Conservation (phyloP, 2,888 invertebrate species). For the Tenodera sinensis region DNA sequence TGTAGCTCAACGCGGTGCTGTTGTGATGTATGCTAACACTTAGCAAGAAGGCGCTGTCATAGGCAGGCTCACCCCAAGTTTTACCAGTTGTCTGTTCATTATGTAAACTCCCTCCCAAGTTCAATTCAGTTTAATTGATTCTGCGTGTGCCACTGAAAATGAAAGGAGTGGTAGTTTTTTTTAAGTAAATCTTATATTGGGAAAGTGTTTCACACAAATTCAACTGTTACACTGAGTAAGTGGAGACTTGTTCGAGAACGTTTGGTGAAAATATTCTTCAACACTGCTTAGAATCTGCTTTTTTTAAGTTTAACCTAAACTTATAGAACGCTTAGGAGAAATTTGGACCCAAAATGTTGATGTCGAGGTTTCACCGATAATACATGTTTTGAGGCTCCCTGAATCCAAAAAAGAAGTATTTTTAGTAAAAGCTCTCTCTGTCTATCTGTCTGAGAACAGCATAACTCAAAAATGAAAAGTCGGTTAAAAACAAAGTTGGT, state of each 20-base stretch:
- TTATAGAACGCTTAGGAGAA: no score
- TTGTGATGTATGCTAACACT: neutral
- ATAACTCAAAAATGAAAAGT: no score
- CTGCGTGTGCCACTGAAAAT: neutral
- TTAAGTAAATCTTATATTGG: neutral
- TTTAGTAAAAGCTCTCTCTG: no score
- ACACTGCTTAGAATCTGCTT: no score
- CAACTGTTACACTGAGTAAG: neutral
- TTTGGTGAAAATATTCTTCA: no score
- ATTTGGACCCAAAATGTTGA: no score
- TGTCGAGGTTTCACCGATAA: no score
- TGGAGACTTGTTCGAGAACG: neutral
- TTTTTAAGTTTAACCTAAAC: no score
- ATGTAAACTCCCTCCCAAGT: neutral
- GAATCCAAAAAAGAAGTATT: no score
- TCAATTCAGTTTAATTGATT: neutral
- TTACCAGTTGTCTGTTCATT: neutral
- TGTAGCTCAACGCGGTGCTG: neutral
- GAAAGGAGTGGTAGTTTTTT: neutral
- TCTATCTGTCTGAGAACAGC: no score
- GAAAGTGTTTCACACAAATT: neutral
- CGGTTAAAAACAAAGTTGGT: no score
- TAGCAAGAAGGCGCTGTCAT: neutral
- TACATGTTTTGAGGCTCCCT: no score
- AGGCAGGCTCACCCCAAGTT: neutral